Percentiles rank a stretch among this genome's conserved stretches.
Conservation (phyloP, 2,888 invertebrate species). For the Lutraria lutraria region DNA sequence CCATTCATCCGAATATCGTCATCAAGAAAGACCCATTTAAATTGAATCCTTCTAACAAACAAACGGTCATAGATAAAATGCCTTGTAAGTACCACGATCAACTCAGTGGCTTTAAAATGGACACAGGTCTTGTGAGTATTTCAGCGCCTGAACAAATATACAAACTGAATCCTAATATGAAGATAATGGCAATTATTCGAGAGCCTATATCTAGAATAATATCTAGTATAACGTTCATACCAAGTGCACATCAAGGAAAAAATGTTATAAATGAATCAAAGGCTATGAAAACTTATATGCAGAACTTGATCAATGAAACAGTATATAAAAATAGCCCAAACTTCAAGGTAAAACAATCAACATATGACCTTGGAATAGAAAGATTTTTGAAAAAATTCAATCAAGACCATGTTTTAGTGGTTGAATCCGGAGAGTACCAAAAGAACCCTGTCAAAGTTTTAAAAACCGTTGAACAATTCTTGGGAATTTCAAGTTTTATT, state of each 20-base stretch:
- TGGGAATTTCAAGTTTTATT: not conserved
- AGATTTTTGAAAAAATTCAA: not conserved
- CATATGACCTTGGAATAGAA: not conserved
- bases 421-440: not conserved
- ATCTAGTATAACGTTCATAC: not conserved
- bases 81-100: conserved; percentile 96
- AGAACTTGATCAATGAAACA: not conserved
- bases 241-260: not conserved
- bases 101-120: conserved; percentile 98
- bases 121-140: conserved; percentile 97
- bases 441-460: not conserved
- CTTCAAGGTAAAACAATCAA: not conserved
- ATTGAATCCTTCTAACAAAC: conserved; percentile 28
- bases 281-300: not conserved
- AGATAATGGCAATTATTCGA: conserved; percentile 95
- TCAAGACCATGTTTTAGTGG: not conserved
- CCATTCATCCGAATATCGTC: conserved; percentile 43
- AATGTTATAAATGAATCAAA: not conserved
- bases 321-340: not conserved
- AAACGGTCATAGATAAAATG: conserved; percentile 93
- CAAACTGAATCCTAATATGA: conserved; percentile 95
- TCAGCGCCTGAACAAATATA: conserved; percentile 96
- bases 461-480: not conserved
- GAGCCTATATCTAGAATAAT: conserved; percentile 96
- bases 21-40: conserved; percentile 36